Percentiles rank a stretch among this genome's conserved stretches.
Conservation (phyloP, 2,113 vertebrate genomes). For the Psammodynastes pulverulentus region DNA sequence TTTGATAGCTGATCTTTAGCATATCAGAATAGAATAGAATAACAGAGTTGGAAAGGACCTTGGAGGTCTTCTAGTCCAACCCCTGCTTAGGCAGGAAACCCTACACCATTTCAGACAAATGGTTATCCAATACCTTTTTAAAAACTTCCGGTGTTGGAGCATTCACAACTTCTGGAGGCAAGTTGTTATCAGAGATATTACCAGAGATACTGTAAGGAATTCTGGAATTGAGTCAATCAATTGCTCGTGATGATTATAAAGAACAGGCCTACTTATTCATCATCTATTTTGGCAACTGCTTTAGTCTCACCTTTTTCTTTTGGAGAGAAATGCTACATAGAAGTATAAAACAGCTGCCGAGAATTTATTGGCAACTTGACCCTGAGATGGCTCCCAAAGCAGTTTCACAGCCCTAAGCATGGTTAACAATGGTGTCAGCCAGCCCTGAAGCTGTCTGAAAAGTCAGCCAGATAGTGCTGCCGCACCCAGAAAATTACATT, state of each 20-base stretch:
- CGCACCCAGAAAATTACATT: conserved; percentile 47
- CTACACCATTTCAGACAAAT: too few species aligned
- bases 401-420: conserved; percentile 51
- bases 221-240: conserved; percentile 44
- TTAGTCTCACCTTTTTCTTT: conserved; percentile 40
- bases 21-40: too few species aligned
- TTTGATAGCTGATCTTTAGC: conserved; percentile 48
- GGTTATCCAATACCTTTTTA: too few species aligned
- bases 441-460: conserved; percentile 57
- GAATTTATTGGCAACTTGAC: conserved; percentile 64
- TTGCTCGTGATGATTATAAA: conserved; percentile 37
- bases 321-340: background rate
- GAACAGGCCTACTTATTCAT: conserved; percentile 32
- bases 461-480: conserved; percentile 56
- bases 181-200: too few species aligned
- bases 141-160: too few species aligned
- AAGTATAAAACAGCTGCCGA: conserved; percentile 49
- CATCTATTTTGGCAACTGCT: conserved; percentile 46
- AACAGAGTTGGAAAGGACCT: too few species aligned
- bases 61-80: too few species aligned
- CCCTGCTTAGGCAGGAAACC: too few species aligned
- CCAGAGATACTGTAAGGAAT: conserved; percentile 37
- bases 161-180: too few species aligned
- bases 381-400: conserved; percentile 48
- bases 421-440: conserved; percentile 60